Percentiles rank a stretch among this genome's conserved stretches.
phyloP scores from a whole-genome alignment of 2,888 invertebrate species.

The Drosophila melanosoma region DNA sequence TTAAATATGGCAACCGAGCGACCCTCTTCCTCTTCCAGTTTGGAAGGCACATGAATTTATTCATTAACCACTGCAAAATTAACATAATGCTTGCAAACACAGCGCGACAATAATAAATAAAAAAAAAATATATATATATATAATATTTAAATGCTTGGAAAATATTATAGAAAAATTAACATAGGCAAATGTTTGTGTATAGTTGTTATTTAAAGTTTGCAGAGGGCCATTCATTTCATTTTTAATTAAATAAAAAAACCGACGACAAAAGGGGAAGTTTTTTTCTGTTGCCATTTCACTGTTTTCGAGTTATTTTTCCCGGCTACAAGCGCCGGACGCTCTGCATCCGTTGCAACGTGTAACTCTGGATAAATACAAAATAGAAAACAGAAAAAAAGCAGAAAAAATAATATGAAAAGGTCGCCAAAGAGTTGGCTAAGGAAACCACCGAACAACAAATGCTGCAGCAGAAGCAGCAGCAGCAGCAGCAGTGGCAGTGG shows the following conservation, averaged over 20 bases:
- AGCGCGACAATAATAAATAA: background rate
- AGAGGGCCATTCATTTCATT: slow-evolving; percentile 55
- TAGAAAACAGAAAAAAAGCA: slow-evolving; percentile 19
- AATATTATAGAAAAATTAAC: slow-evolving; percentile 3
- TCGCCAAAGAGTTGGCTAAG: slow-evolving; percentile 60
- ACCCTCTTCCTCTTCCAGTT: background rate
- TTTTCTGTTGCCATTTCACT: slow-evolving; percentile 49
- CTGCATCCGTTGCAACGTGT: slow-evolving; percentile 64
- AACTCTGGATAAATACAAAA: slow-evolving; percentile 11
- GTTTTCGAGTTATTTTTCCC: slow-evolving; percentile 70
- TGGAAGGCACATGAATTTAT: slow-evolving; percentile 47
- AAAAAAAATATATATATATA: background rate
- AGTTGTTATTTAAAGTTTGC: slow-evolving; percentile 10
- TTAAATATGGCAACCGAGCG: slow-evolving; percentile 55
- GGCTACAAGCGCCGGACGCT: slow-evolving; percentile 59
- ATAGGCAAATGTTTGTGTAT: slow-evolving; percentile 9
- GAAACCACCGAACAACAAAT: slow-evolving; percentile 42
- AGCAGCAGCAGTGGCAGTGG: slow-evolving; percentile 6
- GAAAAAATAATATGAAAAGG: slow-evolving; percentile 53
- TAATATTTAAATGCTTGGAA: slow-evolving; percentile 33
- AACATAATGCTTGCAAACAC: slow-evolving; percentile 47
- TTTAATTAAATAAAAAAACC: slow-evolving; percentile 74
- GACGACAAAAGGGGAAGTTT: slow-evolving; percentile 49
- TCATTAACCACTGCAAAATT: slow-evolving; percentile 57
- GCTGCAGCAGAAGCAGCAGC: background rate